Percentiles rank a stretch among this genome's conserved stretches.
Evolutionary conservation across 2,113 vertebrate genomes (phyloP).

Genomic region (Archilochus colubris): DNA sequence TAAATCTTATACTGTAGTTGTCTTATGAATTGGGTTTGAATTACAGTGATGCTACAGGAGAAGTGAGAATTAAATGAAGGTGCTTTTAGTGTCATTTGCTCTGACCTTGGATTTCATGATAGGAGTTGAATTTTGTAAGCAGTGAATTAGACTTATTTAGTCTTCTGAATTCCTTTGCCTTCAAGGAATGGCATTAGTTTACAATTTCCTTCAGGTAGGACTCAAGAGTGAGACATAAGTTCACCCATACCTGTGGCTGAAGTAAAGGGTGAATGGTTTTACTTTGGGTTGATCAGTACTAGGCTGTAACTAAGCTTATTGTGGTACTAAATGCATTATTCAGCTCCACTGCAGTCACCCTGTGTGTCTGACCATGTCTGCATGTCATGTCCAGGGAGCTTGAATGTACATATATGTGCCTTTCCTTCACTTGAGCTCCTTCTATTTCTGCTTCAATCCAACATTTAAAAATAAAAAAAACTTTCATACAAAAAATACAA

Average conservation of each 20-base stretch:
- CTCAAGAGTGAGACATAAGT: not conserved
- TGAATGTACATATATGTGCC: not conserved
- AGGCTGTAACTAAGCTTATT: not conserved
- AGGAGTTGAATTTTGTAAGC: constrained; percentile 1
- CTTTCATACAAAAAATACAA: not conserved
- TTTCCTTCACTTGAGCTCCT: not conserved
- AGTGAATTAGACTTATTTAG: constrained; percentile 3
- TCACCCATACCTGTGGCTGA: not conserved
- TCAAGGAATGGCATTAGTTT: not conserved
- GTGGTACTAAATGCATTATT: not conserved
- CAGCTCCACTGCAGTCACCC: not conserved
- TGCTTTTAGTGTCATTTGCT: not conserved
- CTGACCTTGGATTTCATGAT: not conserved
- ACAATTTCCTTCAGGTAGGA: not conserved
- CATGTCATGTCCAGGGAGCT: not conserved
- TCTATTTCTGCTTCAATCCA: not conserved
- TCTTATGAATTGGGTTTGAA: not conserved
- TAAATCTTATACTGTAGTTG: not conserved
- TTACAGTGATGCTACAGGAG: not conserved
- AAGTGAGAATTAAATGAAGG: not conserved
- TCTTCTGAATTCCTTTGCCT: not conserved
- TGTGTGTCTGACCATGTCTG: not conserved
- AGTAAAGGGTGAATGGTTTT: not conserved
- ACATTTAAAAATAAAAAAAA: not conserved
- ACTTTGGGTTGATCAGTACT: not conserved